Percentiles rank a stretch among this genome's conserved stretches.
Conservation (phyloP, 2,888 invertebrate genomes). For the Agriotes lineatus region DNA sequence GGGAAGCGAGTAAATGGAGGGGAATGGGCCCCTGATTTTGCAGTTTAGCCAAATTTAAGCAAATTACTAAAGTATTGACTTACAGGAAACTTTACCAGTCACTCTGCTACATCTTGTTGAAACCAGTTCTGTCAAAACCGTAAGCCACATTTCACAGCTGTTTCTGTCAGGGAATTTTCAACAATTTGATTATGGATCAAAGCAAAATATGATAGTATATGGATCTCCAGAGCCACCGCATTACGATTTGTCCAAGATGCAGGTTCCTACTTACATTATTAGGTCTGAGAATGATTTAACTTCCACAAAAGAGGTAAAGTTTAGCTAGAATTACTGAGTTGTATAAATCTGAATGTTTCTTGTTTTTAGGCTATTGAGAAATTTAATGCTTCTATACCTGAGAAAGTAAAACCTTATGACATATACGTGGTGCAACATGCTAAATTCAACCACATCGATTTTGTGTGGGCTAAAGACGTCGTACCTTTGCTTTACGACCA, state of each 20-base stretch:
- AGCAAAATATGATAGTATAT: constrained; percentile 67
- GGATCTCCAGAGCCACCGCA: constrained; percentile 69
- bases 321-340: no score
- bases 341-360: no score
- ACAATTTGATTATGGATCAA: constrained; percentile 70
- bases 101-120: constrained; percentile 60
- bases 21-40: no score
- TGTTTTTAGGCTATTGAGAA: not conserved
- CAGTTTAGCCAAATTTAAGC: no score
- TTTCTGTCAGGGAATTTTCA: constrained; percentile 65
- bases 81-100: constrained; percentile 60
- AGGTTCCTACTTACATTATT: constrained; percentile 71
- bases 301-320: constrained; percentile 69
- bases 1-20: no score
- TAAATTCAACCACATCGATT: constrained; percentile 33
- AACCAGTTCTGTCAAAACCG: constrained; percentile 59
- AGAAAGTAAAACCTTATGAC: constrained; percentile 27
- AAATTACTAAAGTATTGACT: not conserved
- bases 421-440: constrained; percentile 26
- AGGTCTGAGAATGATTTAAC: constrained; percentile 76
- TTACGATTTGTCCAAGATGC: constrained; percentile 72
- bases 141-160: constrained; percentile 58
- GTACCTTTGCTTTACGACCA: constrained; percentile 31
- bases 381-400: not conserved
- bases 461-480: constrained; percentile 24